Evolutionary conservation across 2,888 invertebrate species (phyloP).

Genomic region (Branchellion lobata): DNA sequence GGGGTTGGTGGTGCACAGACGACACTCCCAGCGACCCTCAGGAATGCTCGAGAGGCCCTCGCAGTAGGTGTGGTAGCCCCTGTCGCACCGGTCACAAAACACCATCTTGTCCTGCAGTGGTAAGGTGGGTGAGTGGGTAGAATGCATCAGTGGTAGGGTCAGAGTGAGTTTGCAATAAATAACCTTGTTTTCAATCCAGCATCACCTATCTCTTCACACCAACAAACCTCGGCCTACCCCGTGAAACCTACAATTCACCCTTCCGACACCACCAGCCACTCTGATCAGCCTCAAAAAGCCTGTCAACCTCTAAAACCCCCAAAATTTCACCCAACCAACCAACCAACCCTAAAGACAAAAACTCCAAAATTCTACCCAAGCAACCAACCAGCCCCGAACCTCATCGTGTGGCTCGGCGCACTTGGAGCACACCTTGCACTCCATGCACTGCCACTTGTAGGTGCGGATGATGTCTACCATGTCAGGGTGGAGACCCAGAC

Average conservation of each 20-base stretch:
- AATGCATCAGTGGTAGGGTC: not conserved
- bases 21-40: conserved; percentile 84
- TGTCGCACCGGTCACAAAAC: conserved; percentile 89
- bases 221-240: too few relatives aligned
- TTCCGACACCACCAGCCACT: too few relatives aligned
- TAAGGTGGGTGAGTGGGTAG: not conserved
- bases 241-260: too few relatives aligned
- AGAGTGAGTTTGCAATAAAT: not conserved
- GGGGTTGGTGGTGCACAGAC: conserved; percentile 54
- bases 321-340: too few relatives aligned
- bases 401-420: conserved; percentile 80
- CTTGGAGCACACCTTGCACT: conserved; percentile 84
- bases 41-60: conserved; percentile 79
- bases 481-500: conserved; percentile 80
- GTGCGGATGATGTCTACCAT: conserved; percentile 78
- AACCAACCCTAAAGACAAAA: too few relatives aligned
- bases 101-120: conserved; percentile 76
- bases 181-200: too few relatives aligned
- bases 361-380: too few relatives aligned
- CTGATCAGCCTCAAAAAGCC: too few relatives aligned
- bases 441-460: conserved; percentile 90
- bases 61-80: conserved; percentile 89
- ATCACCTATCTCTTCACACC: too few relatives aligned
- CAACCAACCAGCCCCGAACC: conserved; percentile 55
- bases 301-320: too few relatives aligned